Base-by-base conservation (phyloP, 2,797 vertebrate genomes). In the Selene dorsalis region DNA sequence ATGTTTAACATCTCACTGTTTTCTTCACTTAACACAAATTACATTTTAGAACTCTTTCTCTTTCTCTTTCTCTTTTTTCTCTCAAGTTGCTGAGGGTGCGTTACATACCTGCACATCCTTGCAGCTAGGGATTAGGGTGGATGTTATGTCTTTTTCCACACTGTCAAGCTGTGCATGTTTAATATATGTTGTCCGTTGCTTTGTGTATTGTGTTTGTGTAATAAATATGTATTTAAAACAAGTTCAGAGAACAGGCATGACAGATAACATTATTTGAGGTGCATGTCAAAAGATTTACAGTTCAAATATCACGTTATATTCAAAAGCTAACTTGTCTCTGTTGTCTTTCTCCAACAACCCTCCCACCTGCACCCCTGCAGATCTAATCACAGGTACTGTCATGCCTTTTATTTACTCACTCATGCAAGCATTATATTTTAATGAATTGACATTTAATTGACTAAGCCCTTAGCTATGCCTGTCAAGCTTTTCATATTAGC, bases 381-480 rank as follows among this genome's bases (percentile, higher is more conserved):
- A 95, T 28, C n/a, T 73, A 26, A 82, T 59, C 43, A 92, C 94
- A 94, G 95, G 95, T 95, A 94, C 59, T 47, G 62, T 55, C 41
- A 58, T 17, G 1, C 12, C 55, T 55, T 55, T 72, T 73, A 32
- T 66, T 58, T 64, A 7, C n/a, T 67, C 48, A 66, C 45, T 50
- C 22, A 39, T 43, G 48, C 24, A 71, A 64, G 61, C 38, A 56
- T 17, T 18, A 11, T 32, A 62, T 2, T 32, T 26, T 35, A 59
- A 43, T 26, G 7, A 38, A 65, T 24, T 32, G 4, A 53, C 3
- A 43, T 43, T 26, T 6, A 38, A 65, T 24, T 39, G 6, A 57
- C 3, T 1, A 14, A 65, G 26, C 17, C 30, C 11, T 50, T n/a
- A 56, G 13, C 39, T 22, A 53, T 6, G 6, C 24, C 35, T 72